phyloP scores from a whole-genome alignment of 2,888 invertebrate genomes.

The Phalera bucephala region DNA sequence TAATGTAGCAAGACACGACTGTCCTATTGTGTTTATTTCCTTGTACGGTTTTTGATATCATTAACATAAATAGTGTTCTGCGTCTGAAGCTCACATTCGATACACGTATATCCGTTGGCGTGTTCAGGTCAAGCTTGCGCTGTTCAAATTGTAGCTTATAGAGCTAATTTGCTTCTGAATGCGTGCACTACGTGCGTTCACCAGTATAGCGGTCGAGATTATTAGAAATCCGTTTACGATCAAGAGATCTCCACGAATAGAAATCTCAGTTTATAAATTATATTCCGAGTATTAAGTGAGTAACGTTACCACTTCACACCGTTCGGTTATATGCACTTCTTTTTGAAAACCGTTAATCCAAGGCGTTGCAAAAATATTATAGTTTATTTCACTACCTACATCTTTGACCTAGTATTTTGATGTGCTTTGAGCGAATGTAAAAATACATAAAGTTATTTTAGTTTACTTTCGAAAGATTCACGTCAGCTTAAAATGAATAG shows the following conservation, averaged over 20 bases:
- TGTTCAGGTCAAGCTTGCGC: slow-evolving; percentile 48
- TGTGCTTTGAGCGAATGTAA: slow-evolving; percentile 15
- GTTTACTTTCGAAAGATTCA: no score
- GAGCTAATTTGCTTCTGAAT: slow-evolving; percentile 51
- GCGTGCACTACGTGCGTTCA: slow-evolving; percentile 38
- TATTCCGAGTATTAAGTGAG: slow-evolving; percentile 15
- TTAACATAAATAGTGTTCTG: slow-evolving; percentile 74
- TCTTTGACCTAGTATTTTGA: slow-evolving; percentile 17
- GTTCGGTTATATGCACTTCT: slow-evolving; percentile 16
- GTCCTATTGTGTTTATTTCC: slow-evolving; percentile 80
- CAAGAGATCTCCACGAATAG: slow-evolving; percentile 16
- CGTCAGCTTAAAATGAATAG: no score
- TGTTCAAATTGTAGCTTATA: slow-evolving; percentile 40
- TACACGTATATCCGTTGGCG: slow-evolving; percentile 57
- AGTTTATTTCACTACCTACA: slow-evolving; percentile 16
- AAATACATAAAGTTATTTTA: no score
- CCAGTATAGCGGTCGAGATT: slow-evolving; percentile 23
- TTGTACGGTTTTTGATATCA: slow-evolving; percentile 76
- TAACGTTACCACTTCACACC: slow-evolving; percentile 23
- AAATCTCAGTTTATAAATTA: slow-evolving; percentile 16
- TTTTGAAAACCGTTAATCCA: slow-evolving; percentile 26
- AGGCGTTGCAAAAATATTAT: slow-evolving; percentile 20
- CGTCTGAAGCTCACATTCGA: slow-evolving; percentile 68
- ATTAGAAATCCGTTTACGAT: slow-evolving; percentile 33
- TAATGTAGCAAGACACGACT: slow-evolving; percentile 75